Base-by-base conservation (phyloP, 2,113 vertebrate genomes). In the Bambusicola thoracicus region DNA sequence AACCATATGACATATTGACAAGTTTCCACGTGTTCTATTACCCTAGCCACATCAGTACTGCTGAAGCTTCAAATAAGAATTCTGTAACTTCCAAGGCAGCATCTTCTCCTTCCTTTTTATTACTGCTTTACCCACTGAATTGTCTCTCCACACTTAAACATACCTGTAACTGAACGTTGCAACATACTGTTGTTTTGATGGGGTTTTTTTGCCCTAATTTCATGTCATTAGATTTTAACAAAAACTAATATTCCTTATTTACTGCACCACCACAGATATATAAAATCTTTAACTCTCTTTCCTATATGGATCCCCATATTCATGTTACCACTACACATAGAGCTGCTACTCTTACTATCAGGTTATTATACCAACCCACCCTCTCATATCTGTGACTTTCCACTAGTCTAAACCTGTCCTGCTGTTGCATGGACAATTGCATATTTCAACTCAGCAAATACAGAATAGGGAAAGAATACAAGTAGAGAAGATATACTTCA, bases 271-370 rank as follows among this genome's bases (percentile, higher is more conserved):
- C 24, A 56, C 3, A 75, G 56, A 69, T 36, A 53, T 78, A 27
- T 11, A 90, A 74, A 51, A 10, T 19, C 36, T 53, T 25, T 38
- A 13, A 8, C 14, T 10, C 49, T 21, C 6, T 7, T 73, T 30
- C 36, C 20, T 51, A 41, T 27, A 38, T 0, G 4, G 58, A 6
- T 62, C 68, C 43, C 41, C 18, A 22, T 22, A 72, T 32, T 63
- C 27, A 44, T 5, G 34, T 61, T 48, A 76, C 5, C 55, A 44
- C 40, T 46, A 34, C 14, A 56, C 13, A 14, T 55, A 34, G n/a
- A 10, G 22, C 34, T 5, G 9, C 13, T 38, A 40, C 46, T 10
- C 1, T 0, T 44, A n/a, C n/a, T 11, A 0, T 5, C 29, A 51
- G 34, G 1, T 0, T 8, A 1, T 48, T 10, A 49, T 1, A 61